Base-by-base conservation (phyloP, 2,888 invertebrate species). In the Thymelicus lineola region DNA sequence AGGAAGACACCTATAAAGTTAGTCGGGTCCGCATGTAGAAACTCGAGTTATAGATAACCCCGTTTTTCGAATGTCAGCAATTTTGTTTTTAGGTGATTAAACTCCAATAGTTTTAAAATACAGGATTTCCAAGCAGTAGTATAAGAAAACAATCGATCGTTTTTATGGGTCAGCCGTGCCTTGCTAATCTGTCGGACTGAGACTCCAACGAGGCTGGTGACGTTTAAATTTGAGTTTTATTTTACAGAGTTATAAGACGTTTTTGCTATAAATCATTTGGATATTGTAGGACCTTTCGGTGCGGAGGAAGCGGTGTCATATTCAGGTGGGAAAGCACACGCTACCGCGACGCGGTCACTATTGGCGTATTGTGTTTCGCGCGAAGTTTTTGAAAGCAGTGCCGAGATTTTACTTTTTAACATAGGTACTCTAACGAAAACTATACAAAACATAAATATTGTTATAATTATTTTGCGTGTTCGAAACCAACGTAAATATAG, bases 141-240 rank as follows among this genome's bases (percentile, higher is more conserved):
- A 91, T 91, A 88, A 91, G 93, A 92, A 93, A 93, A 93, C 91
- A 93, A 93, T 93, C 91, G 92, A 93, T 93, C 87, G 92, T 88
- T 90, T 89, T 93, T 92, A 93, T 93, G 90, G 93, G 93, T 93
- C 93, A 93, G 83, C 88, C 93, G 84, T 85, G 89, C 89, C 88
- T 87, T 84, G 87, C 85, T 91, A 91, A 93, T 91, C 91, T 91
- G 85, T 84, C 88, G 82, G 79, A 79, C 84, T 82, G 82, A 85
- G 87, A 90, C 87, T 86, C 86, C 82, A 71, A 71, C 74, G 74
- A 73, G 75, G 73, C 73, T 63, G 67, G 53, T 74, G 77, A 77
- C 81, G 81, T 77, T 76, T 83, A 81, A 90, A 84, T 85, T 79
- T 87, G 82, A 84, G 80, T 88, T 86, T 78, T 91, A 91, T 86